Percentiles rank a stretch among this genome's conserved stretches.
phyloP scores from a whole-genome alignment of 1,140 invertebrate species.

The Ruditapes philippinarum region DNA sequence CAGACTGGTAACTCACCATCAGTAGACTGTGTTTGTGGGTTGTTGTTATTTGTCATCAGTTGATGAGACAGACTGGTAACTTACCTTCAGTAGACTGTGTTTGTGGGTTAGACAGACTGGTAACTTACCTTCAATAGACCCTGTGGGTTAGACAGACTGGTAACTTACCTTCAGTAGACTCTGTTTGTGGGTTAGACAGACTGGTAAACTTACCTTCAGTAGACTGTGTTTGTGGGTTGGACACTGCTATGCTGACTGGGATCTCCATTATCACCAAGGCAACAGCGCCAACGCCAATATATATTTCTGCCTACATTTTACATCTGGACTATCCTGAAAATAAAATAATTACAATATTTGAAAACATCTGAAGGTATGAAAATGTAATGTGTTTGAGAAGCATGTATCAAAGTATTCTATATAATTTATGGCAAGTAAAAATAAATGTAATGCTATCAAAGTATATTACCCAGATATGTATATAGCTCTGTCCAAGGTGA shows the following conservation, averaged over 20 bases:
- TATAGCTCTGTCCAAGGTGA: too few species aligned
- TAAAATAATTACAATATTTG: not conserved
- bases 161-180: not conserved
- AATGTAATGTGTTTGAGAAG: too few species aligned
- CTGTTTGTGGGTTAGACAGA: not conserved
- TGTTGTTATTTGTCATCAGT: too few species aligned
- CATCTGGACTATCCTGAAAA: not conserved
- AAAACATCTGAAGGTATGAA: too few species aligned
- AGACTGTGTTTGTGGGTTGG: conserved; percentile 3
- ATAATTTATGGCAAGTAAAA: too few species aligned
- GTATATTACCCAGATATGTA: too few species aligned
- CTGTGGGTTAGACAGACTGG: conserved; percentile 7
- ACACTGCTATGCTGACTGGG: conserved; percentile 42
- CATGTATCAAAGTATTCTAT: too few species aligned
- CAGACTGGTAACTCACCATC: not conserved
- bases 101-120: too few species aligned
- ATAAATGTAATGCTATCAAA: too few species aligned
- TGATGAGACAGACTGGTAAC: not conserved
- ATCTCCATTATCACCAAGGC: conserved; percentile 36
- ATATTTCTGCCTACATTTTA: not conserved
- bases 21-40: not conserved
- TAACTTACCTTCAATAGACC: not conserved
- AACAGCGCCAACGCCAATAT: conserved; percentile 22
- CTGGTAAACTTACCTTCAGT: not conserved
- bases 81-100: not conserved